These are phyloP conservation scores for Hippocampus kuda DNA, from an alignment of 2,797 vertebrate species.

Conservation along the genomic window DNA sequence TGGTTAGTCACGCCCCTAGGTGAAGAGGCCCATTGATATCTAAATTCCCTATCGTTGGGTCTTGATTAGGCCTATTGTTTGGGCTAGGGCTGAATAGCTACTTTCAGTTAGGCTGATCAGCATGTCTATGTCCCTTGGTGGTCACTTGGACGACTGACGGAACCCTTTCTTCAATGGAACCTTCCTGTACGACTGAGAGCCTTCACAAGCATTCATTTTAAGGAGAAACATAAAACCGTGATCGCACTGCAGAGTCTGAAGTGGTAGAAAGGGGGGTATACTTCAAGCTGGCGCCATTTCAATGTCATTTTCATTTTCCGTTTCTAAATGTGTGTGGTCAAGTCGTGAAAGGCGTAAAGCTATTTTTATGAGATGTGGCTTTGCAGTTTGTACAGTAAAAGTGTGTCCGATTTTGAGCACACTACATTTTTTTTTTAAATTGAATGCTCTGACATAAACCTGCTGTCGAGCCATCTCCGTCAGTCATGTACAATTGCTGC, in stretches of 20 bases:
- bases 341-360: conserved; percentile 16
- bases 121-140: no score
- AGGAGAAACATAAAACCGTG: background rate
- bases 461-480: background rate
- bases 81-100: no score
- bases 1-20: no score
- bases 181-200: no score
- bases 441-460: background rate
- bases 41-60: no score
- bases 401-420: background rate
- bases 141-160: no score
- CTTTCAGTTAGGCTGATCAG: no score
- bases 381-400: conserved; percentile 5
- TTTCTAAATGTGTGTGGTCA: conserved; percentile 13
- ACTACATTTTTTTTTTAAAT: background rate
- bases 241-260: background rate
- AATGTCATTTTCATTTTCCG: conserved; percentile 20
- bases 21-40: no score
- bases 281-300: conserved; percentile 19
- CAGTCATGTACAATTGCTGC: background rate
- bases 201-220: conserved; percentile 4
- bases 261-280: background rate
- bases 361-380: conserved; percentile 32
- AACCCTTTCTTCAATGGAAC: no score
- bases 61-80: no score